A percentile compares a stretch with the other conserved stretches of the same genome.
These are phyloP conservation scores for Orthosia incerta DNA, from an alignment of 2,888 invertebrate genomes.

Conservation along the genomic window DNA sequence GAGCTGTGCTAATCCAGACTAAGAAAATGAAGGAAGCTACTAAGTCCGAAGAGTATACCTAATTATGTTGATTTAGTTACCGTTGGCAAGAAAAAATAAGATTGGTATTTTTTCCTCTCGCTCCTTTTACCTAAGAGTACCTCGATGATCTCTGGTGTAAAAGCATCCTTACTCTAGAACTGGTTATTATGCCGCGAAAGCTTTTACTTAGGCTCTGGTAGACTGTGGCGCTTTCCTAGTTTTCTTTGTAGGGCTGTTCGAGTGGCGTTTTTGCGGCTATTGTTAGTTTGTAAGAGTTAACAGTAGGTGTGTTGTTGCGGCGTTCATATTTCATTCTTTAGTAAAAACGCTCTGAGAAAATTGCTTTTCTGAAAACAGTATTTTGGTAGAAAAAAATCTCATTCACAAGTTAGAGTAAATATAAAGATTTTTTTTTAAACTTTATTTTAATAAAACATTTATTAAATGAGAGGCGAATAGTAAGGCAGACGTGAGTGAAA, in stretches of 20 bases:
- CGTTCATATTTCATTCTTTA: conserved; percentile 4
- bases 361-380: conserved; percentile 4
- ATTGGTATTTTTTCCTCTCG: too few relatives aligned
- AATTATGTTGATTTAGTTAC: too few relatives aligned
- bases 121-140: background rate
- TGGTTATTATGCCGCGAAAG: conserved; percentile 53
- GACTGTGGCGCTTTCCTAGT: conserved; percentile 41
- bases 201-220: conserved; percentile 59
- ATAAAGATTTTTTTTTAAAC: too few relatives aligned
- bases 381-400: background rate
- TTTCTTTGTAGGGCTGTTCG: conserved; percentile 46
- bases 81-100: too few relatives aligned
- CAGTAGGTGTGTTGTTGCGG: conserved; percentile 11
- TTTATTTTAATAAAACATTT: too few relatives aligned
- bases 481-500: too few relatives aligned
- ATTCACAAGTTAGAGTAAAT: too few relatives aligned
- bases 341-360: background rate
- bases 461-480: too few relatives aligned
- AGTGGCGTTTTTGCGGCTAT: conserved; percentile 41
- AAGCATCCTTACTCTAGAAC: conserved; percentile 36
- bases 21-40: too few relatives aligned
- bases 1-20: too few relatives aligned
- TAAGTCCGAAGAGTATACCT: too few relatives aligned
- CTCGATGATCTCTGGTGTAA: background rate
- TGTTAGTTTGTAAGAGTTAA: conserved; percentile 29